A percentile compares a stretch with the other conserved stretches of the same genome.
phyloP scores from a whole-genome alignment of 2,113 vertebrate species.

The Gymnarchus niloticus region DNA sequence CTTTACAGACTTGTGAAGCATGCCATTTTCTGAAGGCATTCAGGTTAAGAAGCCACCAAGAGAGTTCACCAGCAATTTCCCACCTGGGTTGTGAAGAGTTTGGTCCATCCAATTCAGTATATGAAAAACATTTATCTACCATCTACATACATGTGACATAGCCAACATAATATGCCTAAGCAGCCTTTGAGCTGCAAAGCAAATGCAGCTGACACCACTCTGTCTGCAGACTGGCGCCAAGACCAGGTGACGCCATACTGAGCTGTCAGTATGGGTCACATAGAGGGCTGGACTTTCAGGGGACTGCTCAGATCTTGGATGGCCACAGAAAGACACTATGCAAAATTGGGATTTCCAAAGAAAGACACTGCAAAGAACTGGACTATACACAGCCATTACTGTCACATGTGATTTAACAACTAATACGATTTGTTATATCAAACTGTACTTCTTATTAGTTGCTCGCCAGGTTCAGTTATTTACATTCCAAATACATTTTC shows the following conservation, averaged over 20 bases:
- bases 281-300: background rate
- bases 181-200: background rate
- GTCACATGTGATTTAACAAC: background rate
- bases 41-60: background rate
- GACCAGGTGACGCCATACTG: background rate
- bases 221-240: background rate
- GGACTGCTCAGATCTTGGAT: background rate
- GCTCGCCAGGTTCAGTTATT: background rate
- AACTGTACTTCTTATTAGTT: background rate
- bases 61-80: background rate
- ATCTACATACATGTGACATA: background rate
- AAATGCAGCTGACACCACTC: background rate
- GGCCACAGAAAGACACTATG: background rate
- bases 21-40: background rate
- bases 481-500: background rate
- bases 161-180: background rate
- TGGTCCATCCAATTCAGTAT: background rate
- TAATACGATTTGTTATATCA: background rate
- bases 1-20: background rate
- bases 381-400: background rate
- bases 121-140: background rate
- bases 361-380: background rate
- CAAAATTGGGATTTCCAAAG: background rate
- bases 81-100: background rate
- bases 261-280: background rate